Evolutionary conservation across 2,888 invertebrate species (phyloP), one percentile per base, ranked within the genome.

Genomic region (Gastrophysa polygoni): DNA sequence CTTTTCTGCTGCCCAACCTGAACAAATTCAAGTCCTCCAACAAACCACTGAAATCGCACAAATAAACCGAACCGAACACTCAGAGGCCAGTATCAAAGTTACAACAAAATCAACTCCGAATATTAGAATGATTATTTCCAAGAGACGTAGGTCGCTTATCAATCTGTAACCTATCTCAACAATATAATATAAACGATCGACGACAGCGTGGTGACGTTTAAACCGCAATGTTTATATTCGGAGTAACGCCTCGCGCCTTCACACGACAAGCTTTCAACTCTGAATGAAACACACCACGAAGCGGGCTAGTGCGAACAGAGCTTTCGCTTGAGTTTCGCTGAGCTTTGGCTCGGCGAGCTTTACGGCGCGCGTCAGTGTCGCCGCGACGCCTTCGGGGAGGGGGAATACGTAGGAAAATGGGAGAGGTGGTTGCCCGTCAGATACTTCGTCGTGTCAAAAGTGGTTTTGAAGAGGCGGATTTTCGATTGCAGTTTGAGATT

Each of bases 401-500:
- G 74, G 69, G 70, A 69, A 51, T 70, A 73, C 71, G 72, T 71
- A 74, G 73, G 72, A 74, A n/a, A 74, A 73, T 72, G 72, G 76
- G 60, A 66, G 63, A 63, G 66, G 66, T 66, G 61, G 66, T 75
- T 75, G 73, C 76, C n/a, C 75, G 77, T 76, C 76, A 73, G 72
- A 76, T 73, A 74, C 72, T 73, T 74, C 77, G 75, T 74, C 77
- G 75, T 69, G 71, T 75, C 74, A 74, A 75, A 74, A 74, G 72
- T 75, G 50, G 50, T 32, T 59, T 44, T 43, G 21, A 20, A 46
- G 18, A 46, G 17, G 10, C n/a, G 10, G 21, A 46, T 46, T 18
- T 4, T 11, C 18, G 18, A 18, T 46, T 46, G 21, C 8, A 4
- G 46, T 1, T 8, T 11, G 11, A 1, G 21, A 4, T 16, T 17